Evolutionary conservation across 2,888 invertebrate species (phyloP), one percentile per base, ranked within the genome.

Genomic region (Caenorhabditis sp.): DNA sequence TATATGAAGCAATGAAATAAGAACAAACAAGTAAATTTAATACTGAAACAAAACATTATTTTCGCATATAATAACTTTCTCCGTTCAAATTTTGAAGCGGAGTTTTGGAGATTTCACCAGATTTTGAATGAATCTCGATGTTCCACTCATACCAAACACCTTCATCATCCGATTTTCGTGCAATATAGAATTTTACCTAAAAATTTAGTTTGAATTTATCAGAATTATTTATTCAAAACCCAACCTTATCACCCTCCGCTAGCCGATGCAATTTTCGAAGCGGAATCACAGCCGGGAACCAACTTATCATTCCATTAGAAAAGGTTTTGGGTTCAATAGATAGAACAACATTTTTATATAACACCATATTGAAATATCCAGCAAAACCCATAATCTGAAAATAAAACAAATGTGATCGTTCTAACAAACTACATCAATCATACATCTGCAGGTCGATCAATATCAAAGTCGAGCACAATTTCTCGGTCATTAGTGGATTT

Each of bases 241-340:
- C 43, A n/a, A 79, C 76, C 59, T 68, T 74, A 14, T 80, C 72
- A 1, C 77, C 82, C 8, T 76, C 76, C 10, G 52, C 53, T n/a
- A 84, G 77, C 26, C 79, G 59, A 8, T 83, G 66, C n/a, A 78
- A 72, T n/a, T 75, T 53, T 10, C 85, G 52, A 8, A 88, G 76
- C 20, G 97, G 97, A 88, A 97, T 95, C 84, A 93, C 93, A 78
- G 96, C 93, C 7, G 97, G 96, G 89, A 97, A 99, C 99, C 99
- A 99, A 75, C 95, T 95, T 86, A 95, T 93, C 95, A 99, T 95
- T 82, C 94, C 94, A 0, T 91, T 91, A 23, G 95, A 94, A 88
- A 95, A 94, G 0, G 93, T 93, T 57, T 91, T 91, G 0, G 97
- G 97, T 7, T 73, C 87, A 88, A 88, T 88, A 88, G 97, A 97